Evolutionary conservation across 2,797 vertebrate genomes (phyloP).

Genomic region (Mus minutoides): DNA sequence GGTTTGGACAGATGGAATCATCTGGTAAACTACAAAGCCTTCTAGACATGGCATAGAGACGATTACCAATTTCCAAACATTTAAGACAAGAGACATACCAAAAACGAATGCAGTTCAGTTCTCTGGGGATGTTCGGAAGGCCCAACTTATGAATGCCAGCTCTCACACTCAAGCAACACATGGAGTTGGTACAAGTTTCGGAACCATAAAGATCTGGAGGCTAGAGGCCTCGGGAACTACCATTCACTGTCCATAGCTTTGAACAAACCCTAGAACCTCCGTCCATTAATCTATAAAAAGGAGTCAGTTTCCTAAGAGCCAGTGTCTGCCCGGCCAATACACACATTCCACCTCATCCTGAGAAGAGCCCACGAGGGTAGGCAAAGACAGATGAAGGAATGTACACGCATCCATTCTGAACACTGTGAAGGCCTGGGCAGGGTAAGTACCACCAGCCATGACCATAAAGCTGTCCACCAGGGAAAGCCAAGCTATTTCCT

Average conservation of each 20-base stretch:
- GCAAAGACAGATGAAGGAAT: slow-evolving; percentile 36
- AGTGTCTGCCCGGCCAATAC: neutral
- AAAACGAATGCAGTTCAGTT: slow-evolving; percentile 50
- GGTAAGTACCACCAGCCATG: neutral
- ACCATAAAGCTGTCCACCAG: slow-evolving; percentile 17
- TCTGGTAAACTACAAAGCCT: slow-evolving; percentile 38
- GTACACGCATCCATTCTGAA: neutral
- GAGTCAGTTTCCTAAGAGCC: neutral
- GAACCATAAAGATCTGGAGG: neutral
- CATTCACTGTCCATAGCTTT: neutral
- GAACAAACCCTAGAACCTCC: slow-evolving; percentile 8
- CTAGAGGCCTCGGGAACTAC: neutral
- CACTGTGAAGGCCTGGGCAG: neutral
- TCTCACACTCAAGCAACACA: neutral
- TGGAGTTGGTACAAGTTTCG: neutral
- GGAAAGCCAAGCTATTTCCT: slow-evolving; percentile 73
- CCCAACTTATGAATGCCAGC: neutral
- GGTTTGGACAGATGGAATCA: slow-evolving; percentile 35
- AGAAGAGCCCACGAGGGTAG: neutral
- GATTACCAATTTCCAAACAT: slow-evolving; percentile 52
- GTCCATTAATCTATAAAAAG: neutral
- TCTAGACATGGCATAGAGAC: slow-evolving; percentile 5
- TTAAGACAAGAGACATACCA: slow-evolving; percentile 54
- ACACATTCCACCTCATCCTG: neutral
- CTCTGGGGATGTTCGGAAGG: neutral